Evolutionary conservation across 1,140 invertebrate genomes (phyloP), one percentile per base, ranked within the genome.

Genomic region (Zaprionus africanus): DNA sequence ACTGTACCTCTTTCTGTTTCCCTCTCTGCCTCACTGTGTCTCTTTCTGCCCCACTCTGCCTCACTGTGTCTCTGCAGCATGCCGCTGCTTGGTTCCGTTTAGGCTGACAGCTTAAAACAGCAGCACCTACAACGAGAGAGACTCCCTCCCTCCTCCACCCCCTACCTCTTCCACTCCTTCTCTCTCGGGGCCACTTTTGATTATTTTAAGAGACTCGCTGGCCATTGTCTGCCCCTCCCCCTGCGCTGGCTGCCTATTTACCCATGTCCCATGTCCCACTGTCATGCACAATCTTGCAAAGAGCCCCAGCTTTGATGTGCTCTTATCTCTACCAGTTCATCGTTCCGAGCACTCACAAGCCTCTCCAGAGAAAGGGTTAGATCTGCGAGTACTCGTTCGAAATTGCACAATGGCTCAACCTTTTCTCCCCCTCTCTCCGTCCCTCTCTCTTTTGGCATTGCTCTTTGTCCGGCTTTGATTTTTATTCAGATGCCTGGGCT

Each of bases 41-140:
- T 1, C 12, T 24, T 9, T 31, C 1, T 31, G 9, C 7, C 28
- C 9, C 28, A 11, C 28, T 31, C 1, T 31, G 38, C 38, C 15
- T 3, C 38, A 41, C 13, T 9, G 1, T 15, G 13, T 41, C 46
- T 22, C 46, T 51, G 46, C 46, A 22, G 46, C 11, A 24, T 51
- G 76, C 78, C 53, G 71, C 75, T 73, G 69, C 61, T 53, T 60
- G 36, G 56, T 68, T 65, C 46, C 68, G 63, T 34, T 58, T 78
- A 46, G 75, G 78, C 49, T 79, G 82, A 78, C 82, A 86, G 77
- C 83, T 82, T 82, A 79, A 87, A 86, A 74, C 76, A 71, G 49
- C 67, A 54, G 36, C 71, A 74, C 46, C 56, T 68, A 68, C 65
- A 43, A 59, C 26, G 26, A 22, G 26, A 22, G 26, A n/a, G 6